Base-by-base conservation (phyloP, 2,113 vertebrate species). In the Otocyon megalotis region DNA sequence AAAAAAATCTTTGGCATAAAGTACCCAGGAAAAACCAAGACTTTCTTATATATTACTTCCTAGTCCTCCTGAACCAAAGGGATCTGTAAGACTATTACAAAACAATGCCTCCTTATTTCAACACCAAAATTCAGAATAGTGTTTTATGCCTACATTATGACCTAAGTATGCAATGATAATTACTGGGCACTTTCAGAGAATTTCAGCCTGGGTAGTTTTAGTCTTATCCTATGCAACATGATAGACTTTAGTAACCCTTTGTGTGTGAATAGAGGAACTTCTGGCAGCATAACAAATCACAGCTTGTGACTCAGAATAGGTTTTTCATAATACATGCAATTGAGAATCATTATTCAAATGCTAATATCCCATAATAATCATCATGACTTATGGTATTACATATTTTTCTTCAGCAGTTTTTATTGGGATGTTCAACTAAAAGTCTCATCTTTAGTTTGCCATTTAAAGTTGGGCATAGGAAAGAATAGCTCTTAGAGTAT, bases 21-120 rank as follows among this genome's bases (percentile, higher is more conserved):
- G 0, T 62, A 24, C 20, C 0, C 4, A 71, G 19, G 54, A 84
- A 30, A 77, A 60, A 19, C 0, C 14, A 35, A 84, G 24, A 80
- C 28, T 50, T 62, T 74, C 8, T 72, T 93, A 2, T 16, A 56
- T 7, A 15, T 87, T 4, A 8, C 37, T 72, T 56, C 92, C 20
- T 56, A 4, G 17, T 94, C 6, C 24, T 0, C 77, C 53, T 97
- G 15, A 19, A 88, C 7, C 17, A 0, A 88, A 74, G 9, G 7
- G 54, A n/a, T 48, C 82, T 37, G 0, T 24, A 92, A 88, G 67
- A 32, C 5, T 17, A 3, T 28, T 79, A 11, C 1, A 94, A 90
- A 97, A 76, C 11, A 93, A 65, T 53, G 8, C 35, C 50, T 87
- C 5, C 50, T 93, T 94, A 84, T 85, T 48, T 93, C 6, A 82